phyloP scores from a whole-genome alignment of 2,113 vertebrate genomes.

The Galemys pyrenaicus region DNA sequence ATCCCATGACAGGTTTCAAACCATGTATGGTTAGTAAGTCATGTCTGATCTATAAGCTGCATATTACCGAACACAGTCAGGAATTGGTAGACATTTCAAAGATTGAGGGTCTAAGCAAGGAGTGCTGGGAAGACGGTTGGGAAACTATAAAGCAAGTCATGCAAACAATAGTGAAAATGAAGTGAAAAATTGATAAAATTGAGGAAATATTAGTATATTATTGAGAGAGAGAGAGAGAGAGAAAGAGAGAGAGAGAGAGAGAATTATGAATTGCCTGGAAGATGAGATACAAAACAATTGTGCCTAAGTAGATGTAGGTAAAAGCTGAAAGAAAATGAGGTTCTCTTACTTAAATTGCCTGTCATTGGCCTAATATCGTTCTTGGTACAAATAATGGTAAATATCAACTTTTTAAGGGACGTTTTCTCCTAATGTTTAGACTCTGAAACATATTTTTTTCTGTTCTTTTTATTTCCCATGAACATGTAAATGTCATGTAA shows the following conservation, averaged over 20 bases:
- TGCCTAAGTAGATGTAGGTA: background rate
- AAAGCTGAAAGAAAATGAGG: background rate
- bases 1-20: background rate
- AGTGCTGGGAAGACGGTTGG: background rate
- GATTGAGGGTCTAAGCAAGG: background rate
- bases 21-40: background rate
- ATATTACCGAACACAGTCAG: background rate
- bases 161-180: background rate
- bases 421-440: background rate
- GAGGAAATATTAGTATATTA: constrained; percentile 1
- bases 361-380: background rate
- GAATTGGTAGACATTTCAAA: background rate
- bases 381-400: background rate
- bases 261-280: background rate
- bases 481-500: background rate
- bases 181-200: background rate
- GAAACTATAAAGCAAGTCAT: background rate
- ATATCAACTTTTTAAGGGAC: background rate
- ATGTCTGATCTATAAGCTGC: background rate
- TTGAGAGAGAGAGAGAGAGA: background rate
- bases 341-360: background rate
- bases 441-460: background rate
- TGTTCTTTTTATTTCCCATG: background rate
- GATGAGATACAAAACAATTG: background rate
- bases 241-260: background rate